Conservation (phyloP, 2,888 invertebrate species). For the Morpho helenor region DNA sequence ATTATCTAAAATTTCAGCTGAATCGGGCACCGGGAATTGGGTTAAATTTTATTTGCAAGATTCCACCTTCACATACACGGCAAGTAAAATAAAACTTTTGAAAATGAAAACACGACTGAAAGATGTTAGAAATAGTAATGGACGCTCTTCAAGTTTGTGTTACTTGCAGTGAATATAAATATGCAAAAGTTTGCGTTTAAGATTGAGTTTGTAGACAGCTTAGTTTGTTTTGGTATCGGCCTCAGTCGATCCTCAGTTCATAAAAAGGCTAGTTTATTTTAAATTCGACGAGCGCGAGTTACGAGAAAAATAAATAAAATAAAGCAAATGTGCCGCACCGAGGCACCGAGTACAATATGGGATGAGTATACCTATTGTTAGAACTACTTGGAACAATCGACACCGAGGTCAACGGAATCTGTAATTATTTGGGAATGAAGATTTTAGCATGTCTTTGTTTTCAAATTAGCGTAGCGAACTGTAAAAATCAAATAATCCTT, state of each 20-base stretch:
- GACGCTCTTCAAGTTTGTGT: not conserved
- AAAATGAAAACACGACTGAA: too few relatives aligned
- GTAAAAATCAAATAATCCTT: conserved; percentile 6
- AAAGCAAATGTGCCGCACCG: conserved; percentile 27
- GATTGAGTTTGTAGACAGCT: conserved; percentile 29
- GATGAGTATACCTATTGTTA: conserved; percentile 32
- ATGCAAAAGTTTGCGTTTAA: conserved; percentile 23
- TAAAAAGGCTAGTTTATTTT: conserved; percentile 65
- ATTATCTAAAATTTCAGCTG: too few relatives aligned
- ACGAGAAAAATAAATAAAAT: conserved; percentile 50
- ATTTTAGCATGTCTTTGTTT: conserved; percentile 42
- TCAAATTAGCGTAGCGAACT: conserved; percentile 30
- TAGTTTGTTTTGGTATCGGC: conserved; percentile 47
- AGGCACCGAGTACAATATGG: conserved; percentile 25
- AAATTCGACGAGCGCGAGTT: conserved; percentile 50
- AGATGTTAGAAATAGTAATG: too few relatives aligned
- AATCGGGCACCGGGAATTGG: too few relatives aligned
- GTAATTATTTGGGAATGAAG: conserved; percentile 30
- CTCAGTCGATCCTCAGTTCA: conserved; percentile 44
- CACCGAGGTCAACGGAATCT: conserved; percentile 38
- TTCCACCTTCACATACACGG: too few relatives aligned
- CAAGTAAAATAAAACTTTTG: too few relatives aligned
- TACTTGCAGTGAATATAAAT: not conserved
- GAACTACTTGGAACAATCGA: conserved; percentile 26
- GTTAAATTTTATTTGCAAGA: too few relatives aligned